Conservation (phyloP, 2,113 vertebrate species). For the Alosa alosa region DNA sequence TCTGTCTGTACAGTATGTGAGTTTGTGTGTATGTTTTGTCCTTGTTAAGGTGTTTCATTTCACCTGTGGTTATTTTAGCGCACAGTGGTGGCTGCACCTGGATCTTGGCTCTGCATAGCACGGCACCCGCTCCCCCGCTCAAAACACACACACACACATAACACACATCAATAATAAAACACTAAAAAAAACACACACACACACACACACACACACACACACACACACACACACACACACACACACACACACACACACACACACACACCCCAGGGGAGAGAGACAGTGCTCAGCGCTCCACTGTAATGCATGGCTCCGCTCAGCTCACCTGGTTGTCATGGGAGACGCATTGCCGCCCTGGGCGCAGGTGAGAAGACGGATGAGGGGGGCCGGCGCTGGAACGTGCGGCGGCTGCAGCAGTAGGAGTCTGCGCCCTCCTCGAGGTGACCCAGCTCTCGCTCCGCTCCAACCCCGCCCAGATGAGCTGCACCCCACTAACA, state of each 20-base stretch:
- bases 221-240: not conserved
- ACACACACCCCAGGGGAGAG: conserved; percentile 37
- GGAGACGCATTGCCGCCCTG: conserved; percentile 57
- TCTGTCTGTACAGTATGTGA: conserved; percentile 25
- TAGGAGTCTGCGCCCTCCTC: conserved; percentile 59
- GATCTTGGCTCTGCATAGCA: conserved; percentile 12
- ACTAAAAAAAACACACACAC: not conserved
- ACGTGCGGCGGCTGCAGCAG: not conserved
- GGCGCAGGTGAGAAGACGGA: conserved; percentile 58
- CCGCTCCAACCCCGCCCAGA: too few species aligned
- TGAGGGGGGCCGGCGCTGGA: conserved; percentile 50
- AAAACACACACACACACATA: not conserved
- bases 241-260: not conserved
- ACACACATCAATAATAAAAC: too few species aligned
- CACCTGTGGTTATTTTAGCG: conserved; percentile 51
- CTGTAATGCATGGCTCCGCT: conserved; percentile 65
- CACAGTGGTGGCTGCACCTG: conserved; percentile 51
- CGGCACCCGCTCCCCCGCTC: conserved; percentile 19
- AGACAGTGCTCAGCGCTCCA: conserved; percentile 27
- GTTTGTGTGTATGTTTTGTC: conserved; percentile 41
- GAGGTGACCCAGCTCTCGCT: conserved; percentile 65
- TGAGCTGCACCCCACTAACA: not conserved
- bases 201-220: not conserved
- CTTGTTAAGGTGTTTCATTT: conserved; percentile 63
- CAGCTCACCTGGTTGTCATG: conserved; percentile 64